Percentiles rank a stretch among this genome's conserved stretches.
These are phyloP conservation scores for Agelas oroides DNA, from an alignment of 37 sponge, comb jelly and placozoan genomes.

Conservation along the genomic window DNA sequence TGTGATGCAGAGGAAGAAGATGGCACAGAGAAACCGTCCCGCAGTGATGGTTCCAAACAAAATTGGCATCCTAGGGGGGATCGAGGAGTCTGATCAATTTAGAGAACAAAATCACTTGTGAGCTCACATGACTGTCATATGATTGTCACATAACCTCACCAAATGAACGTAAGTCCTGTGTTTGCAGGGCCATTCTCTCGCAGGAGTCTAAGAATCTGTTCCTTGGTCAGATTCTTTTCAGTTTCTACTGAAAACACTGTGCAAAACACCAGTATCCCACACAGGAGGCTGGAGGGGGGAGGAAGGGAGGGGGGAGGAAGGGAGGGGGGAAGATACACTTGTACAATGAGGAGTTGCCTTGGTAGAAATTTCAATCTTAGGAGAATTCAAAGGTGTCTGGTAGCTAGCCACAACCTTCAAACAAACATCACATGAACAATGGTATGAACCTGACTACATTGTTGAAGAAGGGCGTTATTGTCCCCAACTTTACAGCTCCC, in stretches of 20 bases:
- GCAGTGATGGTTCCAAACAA: slow-evolving; percentile 60
- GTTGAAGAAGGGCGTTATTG: slow-evolving; percentile 74
- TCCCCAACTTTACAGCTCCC: slow-evolving; percentile 82
- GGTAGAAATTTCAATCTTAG: too few species aligned
- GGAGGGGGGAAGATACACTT: too few species aligned
- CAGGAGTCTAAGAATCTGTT: slow-evolving; percentile 50
- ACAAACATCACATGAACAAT: too few species aligned
- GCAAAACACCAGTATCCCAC: slow-evolving; percentile 80
- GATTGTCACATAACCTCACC: slow-evolving; percentile 44
- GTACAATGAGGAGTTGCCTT: background rate
- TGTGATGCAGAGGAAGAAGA: slow-evolving; percentile 83
- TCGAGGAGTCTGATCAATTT: too few species aligned
- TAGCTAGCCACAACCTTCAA: too few species aligned
- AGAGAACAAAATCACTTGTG: too few species aligned
- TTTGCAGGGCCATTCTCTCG: slow-evolving; percentile 77
- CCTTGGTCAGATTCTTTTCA: background rate
- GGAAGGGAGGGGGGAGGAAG: slow-evolving; percentile 15
- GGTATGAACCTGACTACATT: slow-evolving; percentile 72
- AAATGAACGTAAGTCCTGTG: slow-evolving; percentile 91
- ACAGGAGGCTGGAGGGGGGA: slow-evolving; percentile 61
- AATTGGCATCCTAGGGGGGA: slow-evolving; percentile 78
- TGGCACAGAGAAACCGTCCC: slow-evolving; percentile 56
- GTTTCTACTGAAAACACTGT: slow-evolving; percentile 73
- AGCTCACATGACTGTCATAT: too few species aligned
- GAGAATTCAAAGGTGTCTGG: background rate